A percentile compares a stretch with the other conserved stretches of the same genome.
Evolutionary conservation across 1,140 invertebrate genomes (phyloP).

Genomic region (Trissolcus basalis): DNA sequence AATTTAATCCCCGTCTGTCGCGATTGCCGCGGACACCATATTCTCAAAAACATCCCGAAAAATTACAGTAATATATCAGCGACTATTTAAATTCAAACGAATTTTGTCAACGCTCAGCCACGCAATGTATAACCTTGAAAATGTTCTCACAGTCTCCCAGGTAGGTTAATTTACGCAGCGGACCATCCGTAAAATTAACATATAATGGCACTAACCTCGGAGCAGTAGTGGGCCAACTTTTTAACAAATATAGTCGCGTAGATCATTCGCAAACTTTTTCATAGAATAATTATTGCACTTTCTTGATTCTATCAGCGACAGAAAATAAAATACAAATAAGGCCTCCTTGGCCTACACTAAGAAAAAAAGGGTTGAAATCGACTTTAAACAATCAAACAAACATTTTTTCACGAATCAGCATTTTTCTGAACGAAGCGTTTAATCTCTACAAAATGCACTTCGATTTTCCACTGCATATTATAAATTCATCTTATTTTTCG

Average conservation of each 20-base stretch:
- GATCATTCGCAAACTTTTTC: constrained; percentile 59
- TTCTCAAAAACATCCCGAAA: constrained; percentile 39
- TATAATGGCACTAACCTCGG: constrained; percentile 63
- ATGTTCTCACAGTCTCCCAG: constrained; percentile 64
- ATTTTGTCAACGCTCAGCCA: constrained; percentile 58
- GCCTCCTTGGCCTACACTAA: too few relatives aligned
- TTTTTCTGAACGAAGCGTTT: too few relatives aligned
- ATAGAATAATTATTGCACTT: constrained; percentile 7
- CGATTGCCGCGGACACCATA: constrained; percentile 32
- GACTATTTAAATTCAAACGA: constrained; percentile 60
- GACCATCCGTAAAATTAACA: constrained; percentile 66
- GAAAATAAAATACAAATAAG: too few relatives aligned
- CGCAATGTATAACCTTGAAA: constrained; percentile 53
- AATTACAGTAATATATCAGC: constrained; percentile 54
- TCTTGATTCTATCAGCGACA: not conserved
- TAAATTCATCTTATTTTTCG: too few relatives aligned
- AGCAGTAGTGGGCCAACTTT: constrained; percentile 37
- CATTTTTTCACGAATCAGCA: too few relatives aligned
- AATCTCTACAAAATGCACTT: too few relatives aligned
- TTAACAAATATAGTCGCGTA: constrained; percentile 12
- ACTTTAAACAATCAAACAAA: too few relatives aligned
- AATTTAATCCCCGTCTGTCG: constrained; percentile 21
- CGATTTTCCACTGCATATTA: too few relatives aligned
- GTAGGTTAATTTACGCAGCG: constrained; percentile 64
- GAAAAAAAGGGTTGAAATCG: too few relatives aligned